Evolutionary conservation across 2,797 vertebrate genomes (phyloP).

Genomic region (Oceanodroma leucorhoa): DNA sequence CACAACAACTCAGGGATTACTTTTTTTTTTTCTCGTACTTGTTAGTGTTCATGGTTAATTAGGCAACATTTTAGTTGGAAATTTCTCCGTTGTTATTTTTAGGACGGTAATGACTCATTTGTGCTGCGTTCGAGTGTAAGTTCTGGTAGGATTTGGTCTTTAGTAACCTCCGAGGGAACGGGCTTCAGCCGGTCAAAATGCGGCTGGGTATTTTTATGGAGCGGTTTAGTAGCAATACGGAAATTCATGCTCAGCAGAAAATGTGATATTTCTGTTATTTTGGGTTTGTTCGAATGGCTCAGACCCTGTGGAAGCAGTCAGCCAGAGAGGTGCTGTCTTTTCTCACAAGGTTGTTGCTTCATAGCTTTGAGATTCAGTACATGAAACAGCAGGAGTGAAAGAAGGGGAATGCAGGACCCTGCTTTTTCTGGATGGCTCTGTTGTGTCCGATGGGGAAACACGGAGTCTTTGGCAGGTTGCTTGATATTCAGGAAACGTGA

Average conservation of each 20-base stretch:
- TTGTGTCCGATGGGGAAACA: neutral
- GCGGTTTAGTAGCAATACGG: neutral
- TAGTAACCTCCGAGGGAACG: neutral
- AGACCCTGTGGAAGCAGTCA: neutral
- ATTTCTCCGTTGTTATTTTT: conserved; percentile 53
- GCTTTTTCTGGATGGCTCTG: neutral
- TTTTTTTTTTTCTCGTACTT: neutral
- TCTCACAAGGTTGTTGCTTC: neutral
- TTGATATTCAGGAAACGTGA: neutral
- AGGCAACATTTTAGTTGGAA: conserved; percentile 40
- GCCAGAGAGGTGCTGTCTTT: neutral
- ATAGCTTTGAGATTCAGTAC: neutral
- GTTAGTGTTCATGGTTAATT: conserved; percentile 39
- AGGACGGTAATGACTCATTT: conserved; percentile 42
- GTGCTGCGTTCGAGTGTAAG: neutral
- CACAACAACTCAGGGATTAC: neutral
- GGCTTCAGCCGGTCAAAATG: neutral
- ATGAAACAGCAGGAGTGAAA: neutral
- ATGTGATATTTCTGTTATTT: neutral
- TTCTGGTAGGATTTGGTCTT: conserved; percentile 21
- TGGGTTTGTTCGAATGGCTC: neutral
- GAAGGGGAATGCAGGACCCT: neutral
- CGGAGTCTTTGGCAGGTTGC: neutral
- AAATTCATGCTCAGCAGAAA: neutral
- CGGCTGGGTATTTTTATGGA: neutral